Base-by-base conservation (phyloP, 2,797 vertebrate species). In the Megalops cyprinoides region DNA sequence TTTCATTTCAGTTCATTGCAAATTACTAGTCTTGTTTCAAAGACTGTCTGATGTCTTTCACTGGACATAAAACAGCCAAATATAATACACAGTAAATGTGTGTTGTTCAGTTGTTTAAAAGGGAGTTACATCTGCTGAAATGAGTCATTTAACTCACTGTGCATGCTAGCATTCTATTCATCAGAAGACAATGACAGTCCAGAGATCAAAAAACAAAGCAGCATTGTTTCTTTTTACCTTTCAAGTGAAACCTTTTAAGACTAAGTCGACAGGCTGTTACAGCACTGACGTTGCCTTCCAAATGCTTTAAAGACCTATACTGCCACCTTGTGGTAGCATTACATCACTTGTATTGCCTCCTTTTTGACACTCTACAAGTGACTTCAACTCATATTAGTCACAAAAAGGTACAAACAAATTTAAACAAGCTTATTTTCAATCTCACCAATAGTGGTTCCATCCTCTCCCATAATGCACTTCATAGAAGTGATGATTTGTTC, bases 401-500 rank as follows among this genome's bases (percentile, higher is more conserved):
- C 18, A 48, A 48, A 74, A 25, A 20, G 25, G n/a, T n/a, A n/a
- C n/a, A n/a, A n/a, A n/a, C 10, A 39, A 74, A 49, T 14, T 15
- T 3, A 20, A 74, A 49, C 10, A 31, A 31, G 5, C 51, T 37
- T 6, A 7, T 55, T 10, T 51, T 76, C 25, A 87, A 81, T 94
- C 95, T 95, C 85, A 98, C 97, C 97, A 48, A 96, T 83, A 20
- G 87, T 94, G 76, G 96, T 96, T 89, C 97, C 97, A 85, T 98
- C 97, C 88, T 96, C 94, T 87, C 97, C 97, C 97, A 97, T 98
- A 94, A 99, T 96, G 88, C 96, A 97, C 92, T 97, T 97, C 96
- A 98, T 95, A 18, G 97, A 97, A 94, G 96, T 92, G 92, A 98
- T 92, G 90, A 98, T 97, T 92, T 99, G 98, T 87, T 98, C 95